Conservation (phyloP, 2,113 vertebrate species). For the Corvus cornix region DNA sequence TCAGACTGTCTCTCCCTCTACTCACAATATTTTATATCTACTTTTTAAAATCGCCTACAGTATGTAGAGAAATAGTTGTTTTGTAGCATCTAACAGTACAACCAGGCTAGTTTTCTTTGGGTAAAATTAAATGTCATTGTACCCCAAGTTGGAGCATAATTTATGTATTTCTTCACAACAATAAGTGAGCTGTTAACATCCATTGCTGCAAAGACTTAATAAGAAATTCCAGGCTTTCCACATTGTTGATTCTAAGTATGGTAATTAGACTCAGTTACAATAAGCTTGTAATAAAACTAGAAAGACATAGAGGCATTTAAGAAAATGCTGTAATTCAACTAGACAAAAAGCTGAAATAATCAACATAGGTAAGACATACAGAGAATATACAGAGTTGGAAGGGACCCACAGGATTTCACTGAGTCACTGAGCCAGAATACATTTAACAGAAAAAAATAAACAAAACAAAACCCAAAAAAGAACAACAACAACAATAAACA, state of each 20-base stretch:
- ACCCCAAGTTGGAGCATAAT: background rate
- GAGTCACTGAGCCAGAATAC: background rate
- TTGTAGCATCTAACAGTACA: background rate
- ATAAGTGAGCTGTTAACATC: background rate
- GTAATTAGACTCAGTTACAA: background rate
- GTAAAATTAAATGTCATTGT: background rate
- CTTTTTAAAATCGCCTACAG: background rate
- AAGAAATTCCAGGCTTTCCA: background rate
- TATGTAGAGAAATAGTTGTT: background rate
- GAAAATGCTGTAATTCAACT: background rate
- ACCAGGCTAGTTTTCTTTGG: background rate
- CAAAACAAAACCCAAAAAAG: background rate
- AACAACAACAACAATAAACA: too few relatives aligned
- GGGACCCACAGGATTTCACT: background rate
- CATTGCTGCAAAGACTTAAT: background rate
- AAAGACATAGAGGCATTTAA: background rate
- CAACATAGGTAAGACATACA: background rate
- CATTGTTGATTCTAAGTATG: background rate
- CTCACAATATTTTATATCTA: background rate
- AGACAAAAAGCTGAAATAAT: background rate
- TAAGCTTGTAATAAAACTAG: background rate
- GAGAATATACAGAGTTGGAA: background rate
- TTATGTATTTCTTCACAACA: background rate
- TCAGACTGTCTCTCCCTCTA: background rate
- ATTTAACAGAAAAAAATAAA: background rate